Percentiles rank a stretch among this genome's conserved stretches.
phyloP scores from a whole-genome alignment of 2,888 invertebrate genomes.

The Tenthredo amoena region DNA sequence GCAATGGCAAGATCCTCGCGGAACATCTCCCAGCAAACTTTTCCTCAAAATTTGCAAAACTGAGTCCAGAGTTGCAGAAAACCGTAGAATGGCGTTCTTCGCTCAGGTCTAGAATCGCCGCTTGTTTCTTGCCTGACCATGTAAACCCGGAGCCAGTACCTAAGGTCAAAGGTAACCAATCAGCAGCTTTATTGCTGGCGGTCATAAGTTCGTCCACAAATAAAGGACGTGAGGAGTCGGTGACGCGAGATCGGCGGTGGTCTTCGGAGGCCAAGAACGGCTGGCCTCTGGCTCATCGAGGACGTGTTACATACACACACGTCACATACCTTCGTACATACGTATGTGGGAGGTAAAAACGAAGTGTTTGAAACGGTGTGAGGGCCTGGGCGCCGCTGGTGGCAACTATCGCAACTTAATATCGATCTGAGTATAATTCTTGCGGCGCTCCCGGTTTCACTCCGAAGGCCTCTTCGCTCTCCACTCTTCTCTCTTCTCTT shows the following conservation, averaged over 20 bases:
- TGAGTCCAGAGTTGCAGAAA: too few relatives aligned
- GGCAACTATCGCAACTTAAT: conserved; percentile 76
- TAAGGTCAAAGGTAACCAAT: background rate
- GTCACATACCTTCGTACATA: background rate
- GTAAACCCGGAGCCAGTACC: background rate
- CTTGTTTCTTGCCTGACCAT: background rate
- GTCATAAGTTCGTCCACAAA: background rate
- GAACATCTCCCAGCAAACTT: too few relatives aligned
- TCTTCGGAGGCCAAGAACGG: conserved; percentile 23
- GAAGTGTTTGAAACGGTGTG: conserved; percentile 56
- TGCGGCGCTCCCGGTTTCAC: conserved; percentile 62
- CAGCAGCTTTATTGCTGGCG: background rate
- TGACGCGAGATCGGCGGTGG: background rate
- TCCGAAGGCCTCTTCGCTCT: conserved; percentile 59
- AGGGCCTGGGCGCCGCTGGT: conserved; percentile 69
- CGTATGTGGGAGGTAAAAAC: conserved; percentile 20
- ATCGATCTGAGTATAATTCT: conserved; percentile 75
- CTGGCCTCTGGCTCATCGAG: background rate
- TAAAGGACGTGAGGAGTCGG: background rate
- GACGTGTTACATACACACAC: background rate
- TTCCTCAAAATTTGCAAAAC: too few relatives aligned
- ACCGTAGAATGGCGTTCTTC: too few relatives aligned
- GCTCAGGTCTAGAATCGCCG: background rate
- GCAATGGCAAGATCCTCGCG: too few relatives aligned
- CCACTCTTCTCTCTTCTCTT: conserved; percentile 58